Conservation (phyloP, 2,113 vertebrate genomes). For the Cricetomys ansorgei region DNA sequence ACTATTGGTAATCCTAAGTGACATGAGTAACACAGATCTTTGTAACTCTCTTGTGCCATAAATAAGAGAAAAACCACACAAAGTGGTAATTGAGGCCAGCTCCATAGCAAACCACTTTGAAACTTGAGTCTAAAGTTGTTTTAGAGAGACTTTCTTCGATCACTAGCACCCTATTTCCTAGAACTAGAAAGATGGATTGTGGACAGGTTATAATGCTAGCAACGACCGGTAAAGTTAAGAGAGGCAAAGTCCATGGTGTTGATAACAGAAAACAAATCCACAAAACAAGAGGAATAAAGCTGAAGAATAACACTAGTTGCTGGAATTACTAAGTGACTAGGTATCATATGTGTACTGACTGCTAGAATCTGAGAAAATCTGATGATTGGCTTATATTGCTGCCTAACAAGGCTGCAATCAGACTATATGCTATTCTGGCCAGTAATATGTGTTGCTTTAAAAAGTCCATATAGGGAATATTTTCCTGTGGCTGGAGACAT, state of each 20-base stretch:
- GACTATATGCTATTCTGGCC: not conserved
- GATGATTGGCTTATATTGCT: no score
- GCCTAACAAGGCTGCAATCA: not conserved
- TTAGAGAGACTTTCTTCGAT: not conserved
- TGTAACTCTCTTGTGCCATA: not conserved
- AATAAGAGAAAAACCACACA: constrained; percentile 12
- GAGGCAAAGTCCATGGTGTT: not conserved
- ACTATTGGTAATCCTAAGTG: not conserved
- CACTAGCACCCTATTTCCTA: not conserved
- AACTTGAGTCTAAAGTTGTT: not conserved
- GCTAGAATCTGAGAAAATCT: not conserved
- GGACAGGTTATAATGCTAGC: not conserved
- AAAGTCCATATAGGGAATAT: not conserved
- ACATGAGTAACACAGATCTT: not conserved
- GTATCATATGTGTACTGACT: no score
- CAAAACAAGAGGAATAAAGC: not conserved
- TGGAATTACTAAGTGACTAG: not conserved
- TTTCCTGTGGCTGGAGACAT: not conserved
- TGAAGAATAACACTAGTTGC: not conserved
- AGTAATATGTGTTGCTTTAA: not conserved
- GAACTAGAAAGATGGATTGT: not conserved
- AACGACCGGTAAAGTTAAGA: not conserved
- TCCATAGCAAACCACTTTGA: not conserved
- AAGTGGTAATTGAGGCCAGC: not conserved
- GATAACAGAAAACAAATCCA: no score